Evolutionary conservation across 2,888 invertebrate species (phyloP).

Genomic region (Venusia cambrica): DNA sequence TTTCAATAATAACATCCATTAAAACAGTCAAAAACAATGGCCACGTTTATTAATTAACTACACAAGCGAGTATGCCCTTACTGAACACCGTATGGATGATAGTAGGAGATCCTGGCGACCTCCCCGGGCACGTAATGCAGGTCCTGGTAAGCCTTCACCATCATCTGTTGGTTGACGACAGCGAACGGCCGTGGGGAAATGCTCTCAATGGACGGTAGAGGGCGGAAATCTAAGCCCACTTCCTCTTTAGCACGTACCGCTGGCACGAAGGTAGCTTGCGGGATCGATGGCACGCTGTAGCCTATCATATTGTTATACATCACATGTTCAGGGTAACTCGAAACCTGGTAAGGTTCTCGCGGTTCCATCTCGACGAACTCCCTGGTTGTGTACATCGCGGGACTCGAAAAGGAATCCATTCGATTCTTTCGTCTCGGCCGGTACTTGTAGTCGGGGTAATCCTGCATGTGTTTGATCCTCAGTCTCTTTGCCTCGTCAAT

Average conservation of each 20-base stretch:
- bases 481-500: constrained; percentile 93
- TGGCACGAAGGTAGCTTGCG: constrained; percentile 56
- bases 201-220: constrained; percentile 73
- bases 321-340: constrained; percentile 63
- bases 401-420: constrained; percentile 54
- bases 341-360: constrained; percentile 60
- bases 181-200: constrained; percentile 71
- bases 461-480: constrained; percentile 86
- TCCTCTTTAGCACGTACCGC: constrained; percentile 63
- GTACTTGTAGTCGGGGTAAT: constrained; percentile 87
- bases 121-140: constrained; percentile 69
- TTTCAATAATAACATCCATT: too few relatives aligned
- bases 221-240: constrained; percentile 59
- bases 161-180: constrained; percentile 74
- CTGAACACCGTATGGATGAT: constrained; percentile 72
- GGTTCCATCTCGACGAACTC: constrained; percentile 67
- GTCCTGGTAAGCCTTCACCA: constrained; percentile 75
- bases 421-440: constrained; percentile 83
- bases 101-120: constrained; percentile 69
- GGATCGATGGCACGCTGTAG: constrained; percentile 59
- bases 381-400: constrained; percentile 52
- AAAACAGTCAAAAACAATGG: constrained; percentile 20
- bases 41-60: constrained; percentile 19
- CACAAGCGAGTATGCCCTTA: constrained; percentile 32
- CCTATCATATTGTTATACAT: constrained; percentile 72